Percentiles rank a stretch among this genome's conserved stretches.
Conservation (phyloP, 2,888 invertebrate genomes). For the Leptinotarsa haldemani region DNA sequence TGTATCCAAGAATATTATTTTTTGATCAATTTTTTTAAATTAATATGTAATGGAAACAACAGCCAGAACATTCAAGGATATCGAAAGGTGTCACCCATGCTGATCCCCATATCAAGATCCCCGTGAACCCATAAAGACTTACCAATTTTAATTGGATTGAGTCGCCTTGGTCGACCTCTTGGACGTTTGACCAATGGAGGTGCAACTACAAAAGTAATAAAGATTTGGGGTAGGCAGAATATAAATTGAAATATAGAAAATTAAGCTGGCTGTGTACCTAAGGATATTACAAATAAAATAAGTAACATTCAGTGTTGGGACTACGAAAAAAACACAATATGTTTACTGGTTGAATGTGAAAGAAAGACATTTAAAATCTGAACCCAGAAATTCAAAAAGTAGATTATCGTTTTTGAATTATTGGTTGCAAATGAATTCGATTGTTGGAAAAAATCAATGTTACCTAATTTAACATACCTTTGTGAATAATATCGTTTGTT, state of each 20-base stretch:
- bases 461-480: no score
- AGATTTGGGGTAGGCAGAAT: constrained; percentile 26
- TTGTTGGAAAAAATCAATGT: no score
- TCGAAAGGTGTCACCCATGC: background rate
- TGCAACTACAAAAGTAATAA: constrained; percentile 48
- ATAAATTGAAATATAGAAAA: background rate
- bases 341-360: no score
- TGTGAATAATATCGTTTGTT: no score
- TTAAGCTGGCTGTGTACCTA: background rate
- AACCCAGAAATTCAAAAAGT: no score
- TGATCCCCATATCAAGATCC: background rate
- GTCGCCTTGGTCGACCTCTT: constrained; percentile 54
- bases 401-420: no score
- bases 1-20: background rate
- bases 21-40: background rate
- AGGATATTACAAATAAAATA: no score
- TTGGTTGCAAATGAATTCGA: no score
- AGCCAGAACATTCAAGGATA: background rate
- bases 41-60: no score
- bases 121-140: constrained; percentile 20
- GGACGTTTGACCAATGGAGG: constrained; percentile 53
- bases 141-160: constrained; percentile 44
- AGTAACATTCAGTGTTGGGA: no score
- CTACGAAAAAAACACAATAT: no score
- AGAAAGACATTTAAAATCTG: no score